Evolutionary conservation across 2,113 vertebrate species (phyloP).

Genomic region (Origma solitaria): DNA sequence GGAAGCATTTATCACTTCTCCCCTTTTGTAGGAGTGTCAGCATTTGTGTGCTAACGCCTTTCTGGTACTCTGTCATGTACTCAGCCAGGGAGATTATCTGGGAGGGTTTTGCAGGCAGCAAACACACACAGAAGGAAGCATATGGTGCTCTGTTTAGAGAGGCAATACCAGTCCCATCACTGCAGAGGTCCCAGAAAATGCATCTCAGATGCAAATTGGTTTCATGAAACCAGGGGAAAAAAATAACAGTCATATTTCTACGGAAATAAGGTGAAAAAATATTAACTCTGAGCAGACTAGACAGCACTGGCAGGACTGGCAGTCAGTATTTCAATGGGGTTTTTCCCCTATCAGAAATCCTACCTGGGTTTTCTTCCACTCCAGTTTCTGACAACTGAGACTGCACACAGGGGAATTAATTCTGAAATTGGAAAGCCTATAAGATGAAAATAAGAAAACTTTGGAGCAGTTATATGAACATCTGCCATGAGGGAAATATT

Average conservation of each 20-base stretch:
- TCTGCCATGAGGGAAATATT: neutral
- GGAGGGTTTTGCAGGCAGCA: slow-evolving; percentile 17
- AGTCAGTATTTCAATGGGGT: neutral
- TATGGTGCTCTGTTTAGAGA: slow-evolving; percentile 1
- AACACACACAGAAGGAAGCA: neutral
- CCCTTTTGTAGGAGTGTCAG: neutral
- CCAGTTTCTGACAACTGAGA: neutral
- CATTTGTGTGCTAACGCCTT: neutral
- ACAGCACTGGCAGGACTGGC: neutral
- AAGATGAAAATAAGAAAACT: slow-evolving; percentile 12
- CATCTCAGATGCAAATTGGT: neutral
- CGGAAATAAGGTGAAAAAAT: neutral
- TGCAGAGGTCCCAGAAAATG: neutral
- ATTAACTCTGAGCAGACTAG: neutral
- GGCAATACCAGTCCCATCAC: neutral
- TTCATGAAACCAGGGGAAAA: neutral
- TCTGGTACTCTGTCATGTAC: neutral
- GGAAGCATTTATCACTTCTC: slow-evolving; percentile 1
- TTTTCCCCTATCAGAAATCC: neutral
- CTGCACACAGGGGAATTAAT: neutral
- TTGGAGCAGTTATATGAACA: neutral
- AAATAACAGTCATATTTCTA: neutral
- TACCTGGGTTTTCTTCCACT: neutral
- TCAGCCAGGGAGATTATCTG: neutral
- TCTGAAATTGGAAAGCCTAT: neutral